phyloP scores from a whole-genome alignment of 1,140 invertebrate genomes.

The Littorina saxatilis region DNA sequence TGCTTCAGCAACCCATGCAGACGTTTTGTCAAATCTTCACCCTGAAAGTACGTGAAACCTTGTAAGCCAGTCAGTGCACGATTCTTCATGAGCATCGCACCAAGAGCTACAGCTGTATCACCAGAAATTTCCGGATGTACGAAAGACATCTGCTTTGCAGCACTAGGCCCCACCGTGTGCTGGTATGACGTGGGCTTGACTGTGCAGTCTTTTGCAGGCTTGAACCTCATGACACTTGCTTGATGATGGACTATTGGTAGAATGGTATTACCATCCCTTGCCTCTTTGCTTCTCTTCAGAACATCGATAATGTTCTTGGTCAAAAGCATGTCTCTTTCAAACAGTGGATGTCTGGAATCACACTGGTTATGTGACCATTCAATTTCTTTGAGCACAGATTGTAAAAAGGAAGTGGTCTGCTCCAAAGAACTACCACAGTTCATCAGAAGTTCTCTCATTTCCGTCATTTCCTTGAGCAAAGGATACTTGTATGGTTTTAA shows the following conservation, averaged over 20 bases:
- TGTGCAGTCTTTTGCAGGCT: slow-evolving; percentile 48
- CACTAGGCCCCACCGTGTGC: neutral
- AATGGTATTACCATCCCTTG: slow-evolving; percentile 25
- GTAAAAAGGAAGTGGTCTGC: slow-evolving; percentile 24
- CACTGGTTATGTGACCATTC: slow-evolving; percentile 14
- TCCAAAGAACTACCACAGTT: slow-evolving; percentile 16
- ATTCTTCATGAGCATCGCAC: slow-evolving; percentile 58
- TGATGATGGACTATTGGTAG: slow-evolving; percentile 39
- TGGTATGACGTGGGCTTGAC: neutral
- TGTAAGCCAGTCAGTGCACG: slow-evolving; percentile 47
- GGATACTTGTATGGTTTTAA: slow-evolving; percentile 47
- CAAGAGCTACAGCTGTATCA: slow-evolving; percentile 54
- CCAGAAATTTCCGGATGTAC: slow-evolving; percentile 58
- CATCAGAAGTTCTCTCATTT: slow-evolving; percentile 18
- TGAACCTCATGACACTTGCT: slow-evolving; percentile 41
- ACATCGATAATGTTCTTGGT: slow-evolving; percentile 25
- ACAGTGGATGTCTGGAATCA: neutral
- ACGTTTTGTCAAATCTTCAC: slow-evolving; percentile 60
- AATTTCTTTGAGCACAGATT: slow-evolving; percentile 27
- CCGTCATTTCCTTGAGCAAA: slow-evolving; percentile 36
- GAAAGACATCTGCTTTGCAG: slow-evolving; percentile 49
- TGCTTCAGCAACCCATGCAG: slow-evolving; percentile 53
- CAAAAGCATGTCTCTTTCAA: slow-evolving; percentile 7
- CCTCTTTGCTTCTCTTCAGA: slow-evolving; percentile 18
- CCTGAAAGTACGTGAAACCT: slow-evolving; percentile 60